Conservation (phyloP, 2,888 invertebrate species). For the Cyrtodaria siliqua region DNA sequence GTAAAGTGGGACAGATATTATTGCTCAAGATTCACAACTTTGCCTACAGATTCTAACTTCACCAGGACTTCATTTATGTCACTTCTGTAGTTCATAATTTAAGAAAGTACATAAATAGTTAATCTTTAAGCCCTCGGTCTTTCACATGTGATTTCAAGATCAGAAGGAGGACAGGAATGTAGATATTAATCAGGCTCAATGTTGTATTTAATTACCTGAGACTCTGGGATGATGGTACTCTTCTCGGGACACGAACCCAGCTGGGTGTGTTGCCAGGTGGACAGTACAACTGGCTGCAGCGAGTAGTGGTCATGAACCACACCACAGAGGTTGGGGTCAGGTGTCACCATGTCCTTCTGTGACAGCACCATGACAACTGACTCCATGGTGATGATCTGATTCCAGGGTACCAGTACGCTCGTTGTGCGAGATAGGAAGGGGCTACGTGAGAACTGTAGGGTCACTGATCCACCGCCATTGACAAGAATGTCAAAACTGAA, state of each 20-base stretch:
- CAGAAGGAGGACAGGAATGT: neutral
- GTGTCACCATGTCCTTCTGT: conserved; percentile 63
- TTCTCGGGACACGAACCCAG: conserved; percentile 85
- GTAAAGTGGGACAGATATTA: too few species aligned
- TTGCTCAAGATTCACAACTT: too few species aligned
- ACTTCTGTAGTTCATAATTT: too few species aligned
- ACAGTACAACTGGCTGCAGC: conserved; percentile 83
- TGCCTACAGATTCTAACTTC: too few species aligned
- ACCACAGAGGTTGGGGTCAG: conserved; percentile 87
- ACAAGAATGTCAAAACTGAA: conserved; percentile 99
- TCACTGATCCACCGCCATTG: conserved; percentile 99
- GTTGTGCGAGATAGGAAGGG: conserved; percentile 91
- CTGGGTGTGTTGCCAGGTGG: conserved; percentile 85
- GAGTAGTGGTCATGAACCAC: conserved; percentile 82
- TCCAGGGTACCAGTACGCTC: conserved; percentile 92
- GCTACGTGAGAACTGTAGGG: conserved; percentile 97
- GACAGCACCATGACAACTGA: conserved; percentile 78
- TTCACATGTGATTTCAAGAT: too few species aligned
- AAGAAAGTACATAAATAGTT: too few species aligned
- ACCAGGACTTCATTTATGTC: too few species aligned
- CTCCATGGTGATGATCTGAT: conserved; percentile 92
- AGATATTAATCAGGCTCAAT: neutral
- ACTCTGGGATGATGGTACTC: conserved; percentile 85
- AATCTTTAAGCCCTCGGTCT: too few species aligned
- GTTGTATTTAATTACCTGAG: conserved; percentile 76